Conservation (phyloP, 2,113 vertebrate species). For the Myxocyprinus asiaticus region DNA sequence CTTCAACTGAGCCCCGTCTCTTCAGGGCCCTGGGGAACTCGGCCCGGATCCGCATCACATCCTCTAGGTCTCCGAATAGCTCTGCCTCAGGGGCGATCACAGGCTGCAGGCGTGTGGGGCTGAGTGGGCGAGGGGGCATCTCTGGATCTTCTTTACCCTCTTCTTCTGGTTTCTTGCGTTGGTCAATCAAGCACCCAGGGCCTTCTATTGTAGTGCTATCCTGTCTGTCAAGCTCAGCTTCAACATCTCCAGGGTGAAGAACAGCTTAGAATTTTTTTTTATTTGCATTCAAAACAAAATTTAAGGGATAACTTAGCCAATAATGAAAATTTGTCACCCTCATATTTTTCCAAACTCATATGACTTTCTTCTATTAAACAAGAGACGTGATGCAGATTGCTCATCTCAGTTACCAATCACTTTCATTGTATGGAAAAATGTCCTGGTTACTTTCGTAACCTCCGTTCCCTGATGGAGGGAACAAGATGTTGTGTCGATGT, state of each 20-base stretch:
- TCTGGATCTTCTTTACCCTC: not conserved
- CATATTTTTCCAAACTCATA: no score
- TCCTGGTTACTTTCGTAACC: no score
- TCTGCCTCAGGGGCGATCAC: conserved; percentile 79
- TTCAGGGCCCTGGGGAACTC: conserved; percentile 88
- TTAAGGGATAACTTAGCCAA: not conserved
- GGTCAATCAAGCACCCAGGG: not conserved
- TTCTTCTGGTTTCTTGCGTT: conserved; percentile 30
- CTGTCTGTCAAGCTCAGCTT: conserved; percentile 77
- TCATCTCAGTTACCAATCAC: no score
- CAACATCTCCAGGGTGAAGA: conserved; percentile 67
- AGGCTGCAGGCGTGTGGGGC: conserved; percentile 87
- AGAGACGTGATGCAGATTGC: no score
- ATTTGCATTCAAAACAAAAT: not conserved
- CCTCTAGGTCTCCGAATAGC: conserved; percentile 73
- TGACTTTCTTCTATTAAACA: no score
- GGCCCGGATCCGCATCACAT: conserved; percentile 79
- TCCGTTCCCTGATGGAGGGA: no score
- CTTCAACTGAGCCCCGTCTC: conserved; percentile 81
- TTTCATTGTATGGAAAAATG: no score
- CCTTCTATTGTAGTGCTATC: conserved; percentile 58
- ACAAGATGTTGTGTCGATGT: no score
- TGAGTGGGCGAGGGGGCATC: conserved; percentile 78
- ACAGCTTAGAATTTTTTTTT: conserved; percentile 48
- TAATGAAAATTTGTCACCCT: no score